Evolutionary conservation across 2,113 vertebrate species (phyloP).

Genomic region (Hippocampus abdominalis): DNA sequence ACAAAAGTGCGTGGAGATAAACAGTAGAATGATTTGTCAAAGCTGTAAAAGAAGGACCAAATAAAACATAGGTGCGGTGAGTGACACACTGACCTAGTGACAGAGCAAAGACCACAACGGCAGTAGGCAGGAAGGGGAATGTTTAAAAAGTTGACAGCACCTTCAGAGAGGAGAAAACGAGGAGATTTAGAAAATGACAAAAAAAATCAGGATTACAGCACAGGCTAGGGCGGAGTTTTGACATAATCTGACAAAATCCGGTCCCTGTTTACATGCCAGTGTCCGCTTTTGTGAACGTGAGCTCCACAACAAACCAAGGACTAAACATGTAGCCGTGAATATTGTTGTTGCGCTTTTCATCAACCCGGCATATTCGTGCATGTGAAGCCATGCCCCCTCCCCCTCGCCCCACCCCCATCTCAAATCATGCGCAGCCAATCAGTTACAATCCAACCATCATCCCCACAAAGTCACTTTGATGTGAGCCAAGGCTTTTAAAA

Average conservation of each 20-base stretch:
- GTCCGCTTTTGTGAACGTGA: background rate
- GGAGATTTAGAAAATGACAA: slow-evolving; percentile 54
- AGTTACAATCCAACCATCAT: slow-evolving; percentile 63
- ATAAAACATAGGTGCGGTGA: background rate
- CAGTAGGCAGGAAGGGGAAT: slow-evolving; percentile 14
- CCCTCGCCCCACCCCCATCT: slow-evolving; percentile 14
- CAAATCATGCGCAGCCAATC: slow-evolving; percentile 68
- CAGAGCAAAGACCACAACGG: slow-evolving; percentile 41
- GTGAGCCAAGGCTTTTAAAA: slow-evolving; percentile 62
- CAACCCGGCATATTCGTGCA: background rate
- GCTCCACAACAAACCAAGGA: background rate
- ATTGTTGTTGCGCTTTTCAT: background rate
- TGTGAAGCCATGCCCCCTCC: slow-evolving; percentile 28
- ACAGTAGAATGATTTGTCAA: background rate
- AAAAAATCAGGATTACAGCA: slow-evolving; percentile 53
- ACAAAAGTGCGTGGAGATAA: slow-evolving; percentile 12
- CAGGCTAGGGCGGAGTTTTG: slow-evolving; percentile 26
- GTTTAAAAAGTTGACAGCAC: slow-evolving; percentile 47
- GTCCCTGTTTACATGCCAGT: background rate
- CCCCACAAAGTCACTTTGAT: slow-evolving; percentile 67
- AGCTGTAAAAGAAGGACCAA: slow-evolving; percentile 5
- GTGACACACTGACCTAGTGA: slow-evolving; percentile 64
- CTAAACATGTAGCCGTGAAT: background rate
- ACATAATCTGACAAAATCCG: slow-evolving; percentile 46
- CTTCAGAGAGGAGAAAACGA: slow-evolving; percentile 43